Base-by-base conservation (phyloP, 2,113 vertebrate species). In the Sinocyclocheilus anophthalmus region DNA sequence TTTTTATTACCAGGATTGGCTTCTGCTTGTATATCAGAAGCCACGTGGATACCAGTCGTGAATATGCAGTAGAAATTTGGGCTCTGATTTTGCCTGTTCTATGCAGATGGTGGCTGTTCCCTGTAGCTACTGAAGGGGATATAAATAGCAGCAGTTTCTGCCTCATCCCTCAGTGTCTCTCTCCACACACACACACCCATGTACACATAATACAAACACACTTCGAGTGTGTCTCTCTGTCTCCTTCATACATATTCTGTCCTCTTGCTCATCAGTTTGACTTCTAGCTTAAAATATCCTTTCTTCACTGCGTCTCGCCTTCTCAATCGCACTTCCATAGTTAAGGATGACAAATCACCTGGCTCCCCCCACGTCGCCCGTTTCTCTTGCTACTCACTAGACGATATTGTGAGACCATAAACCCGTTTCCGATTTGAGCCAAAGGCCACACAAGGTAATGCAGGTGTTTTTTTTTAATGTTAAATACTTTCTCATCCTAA, bases 21-120 rank as follows among this genome's bases (percentile, higher is more conserved):
- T 45, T 7, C 13, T 55, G 11, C 22, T 76, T 45, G 22, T 50
- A 16, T 76, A 50, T 73, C 9, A 42, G 37, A 73, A 73, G 70
- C 20, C 1, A 4, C 2, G 10, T 73, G 10, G 70, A 76, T 24
- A 42, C 33, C 11, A 65, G 33, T 87, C 22, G 45, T n/a, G 53
- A 55, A 39, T 87, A 80, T 37, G 70, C 9, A 26, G 73, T 79
- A 50, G 13, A 78, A 39, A 86, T 84, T 86, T 45, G 30, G 76
- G 45, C 42, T 69, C 20, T 5, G 24, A 77, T 39, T 63, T 84
- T 69, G n/a, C 85, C 13, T 50, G 75, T 48, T 78, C 26, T 33
- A 84, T 87, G 87, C 89, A 90, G 89, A 90, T 86, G 85, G 87
- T 85, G 87, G 63, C 79, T 88, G 89, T 82, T 88, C 87, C 89